A percentile compares a stretch with the other conserved stretches of the same genome.
Conservation (phyloP, 2,113 vertebrate genomes). For the Microcebus murinus region DNA sequence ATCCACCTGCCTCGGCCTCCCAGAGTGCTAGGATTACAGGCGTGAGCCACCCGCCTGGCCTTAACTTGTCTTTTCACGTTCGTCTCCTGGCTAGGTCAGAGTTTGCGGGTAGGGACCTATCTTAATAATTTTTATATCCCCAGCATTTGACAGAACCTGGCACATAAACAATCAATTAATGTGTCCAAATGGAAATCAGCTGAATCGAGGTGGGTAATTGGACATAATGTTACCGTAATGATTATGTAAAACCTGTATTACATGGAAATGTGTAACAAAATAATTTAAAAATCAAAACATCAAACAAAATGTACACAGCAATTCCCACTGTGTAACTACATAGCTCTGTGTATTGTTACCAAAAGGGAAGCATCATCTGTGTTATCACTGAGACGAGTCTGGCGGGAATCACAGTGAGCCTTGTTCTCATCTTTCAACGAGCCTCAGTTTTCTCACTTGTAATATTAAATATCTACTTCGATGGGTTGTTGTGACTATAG, state of each 20-base stretch:
- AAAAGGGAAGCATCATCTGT: accelerated
- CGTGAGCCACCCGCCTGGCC: too few relatives aligned
- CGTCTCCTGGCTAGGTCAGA: background rate
- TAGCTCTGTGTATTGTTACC: background rate
- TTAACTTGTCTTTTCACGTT: background rate
- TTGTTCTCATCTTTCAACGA: background rate
- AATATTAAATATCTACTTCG: background rate
- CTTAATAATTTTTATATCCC: background rate
- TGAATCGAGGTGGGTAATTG: background rate
- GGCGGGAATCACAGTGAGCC: background rate
- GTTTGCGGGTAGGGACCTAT: too few relatives aligned
- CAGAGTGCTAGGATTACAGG: too few relatives aligned
- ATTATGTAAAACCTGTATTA: background rate
- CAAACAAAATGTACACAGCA: too few relatives aligned
- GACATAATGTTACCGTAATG: background rate
- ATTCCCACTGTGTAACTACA: accelerated
- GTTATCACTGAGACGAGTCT: background rate
- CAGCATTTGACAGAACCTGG: background rate
- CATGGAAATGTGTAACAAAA: background rate
- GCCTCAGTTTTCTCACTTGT: background rate
- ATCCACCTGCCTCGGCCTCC: too few relatives aligned
- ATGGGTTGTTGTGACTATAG: background rate
- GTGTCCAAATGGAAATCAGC: background rate
- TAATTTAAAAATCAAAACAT: background rate
- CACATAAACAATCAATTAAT: background rate